Base-by-base conservation (phyloP, 2,113 vertebrate genomes). In the Campylorhamphus procurvoides region DNA sequence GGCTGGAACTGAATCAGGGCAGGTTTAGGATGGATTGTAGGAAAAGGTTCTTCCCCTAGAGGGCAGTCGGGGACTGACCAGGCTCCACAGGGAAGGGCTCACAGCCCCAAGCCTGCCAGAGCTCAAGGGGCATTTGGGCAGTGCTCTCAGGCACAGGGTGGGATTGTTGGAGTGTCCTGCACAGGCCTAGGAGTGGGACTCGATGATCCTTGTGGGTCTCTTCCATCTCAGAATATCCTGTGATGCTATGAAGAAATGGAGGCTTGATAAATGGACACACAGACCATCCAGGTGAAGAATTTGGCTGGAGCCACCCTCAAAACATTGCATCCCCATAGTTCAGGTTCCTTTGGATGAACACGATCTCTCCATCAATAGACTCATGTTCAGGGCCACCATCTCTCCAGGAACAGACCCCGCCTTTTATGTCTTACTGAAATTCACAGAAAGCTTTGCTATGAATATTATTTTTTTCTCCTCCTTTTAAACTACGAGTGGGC, bases 241-340 rank as follows among this genome's bases (percentile, higher is more conserved):
- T 59, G 33, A 24, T 35, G n/a, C 20, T 59, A 24, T 23, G 33
- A 59, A 59, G 56, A 59, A 69, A 49, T 50, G 35, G 29, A 23
- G 44, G 13, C 18, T 39, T 69, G 22, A 49, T 44, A 60, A 50
- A 69, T 25, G 28, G 40, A 49, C 1, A 1, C 9, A 42, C 18
- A n/a, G 29, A 28, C n/a, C n/a, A 50, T 40, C 28, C 14, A 69
- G 35, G 55, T 71, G 27, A 69, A 60, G 18, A 60, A 28, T 14
- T 7, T 49, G 29, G 35, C 35, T 59, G 64, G 66, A 59, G 12
- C n/a, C 13, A 46, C 50, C n/a, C 44, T 66, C 44, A 18, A 76
- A 86, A 27, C 27, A 53, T 16, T 0, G 0, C 29, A 63, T 42
- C 12, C 27, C 27, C 27, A 40, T 18, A 37, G 24, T 71, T 28